Base-by-base conservation (phyloP, 2,113 vertebrate genomes). In the Ciconia boyciana region DNA sequence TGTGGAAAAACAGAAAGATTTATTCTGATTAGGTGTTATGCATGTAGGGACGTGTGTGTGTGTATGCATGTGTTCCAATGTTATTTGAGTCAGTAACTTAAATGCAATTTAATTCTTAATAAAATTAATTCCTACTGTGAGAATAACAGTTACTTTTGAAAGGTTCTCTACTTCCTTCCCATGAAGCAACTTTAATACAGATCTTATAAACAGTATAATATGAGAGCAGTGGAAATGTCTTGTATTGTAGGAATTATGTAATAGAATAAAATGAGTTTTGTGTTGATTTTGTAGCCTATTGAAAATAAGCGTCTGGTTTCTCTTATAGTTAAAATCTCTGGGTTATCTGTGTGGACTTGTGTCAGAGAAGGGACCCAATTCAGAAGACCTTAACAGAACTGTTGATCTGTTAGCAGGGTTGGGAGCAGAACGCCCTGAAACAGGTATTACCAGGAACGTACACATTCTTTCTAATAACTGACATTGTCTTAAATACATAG, bases 381-480 rank as follows among this genome's bases (percentile, higher is more conserved):
- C 99, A 25, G 99, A 99, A 91, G 99, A 99, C 87, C 98, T 99
- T 95, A 99, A 99, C 91, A 97, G 99, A 97, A 99, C 99, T 6
- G 99, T 99, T 7, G 99, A 99, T 95, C 98, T 99, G 75, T 95
- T 99, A 89, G 99, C 99, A 24, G 99, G 99, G 57, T 96, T 99
- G 57, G 99, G 99, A 81, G 98, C 99, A 25, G 99, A 99, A 89
- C 98, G 99, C 46, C 98, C 99, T 10, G 99, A 99, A 95, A 99
- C 99, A 62, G 99, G 99, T 99, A 98, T 57, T 57, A 2, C 6
- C 26, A 44, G 51, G 29, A 80, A 18, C 9, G 14, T 4, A 8
- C 5, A 1, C 24, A 1, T 60, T 49, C 34, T 74, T 31, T 62
- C 29, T 60, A 70, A n/a, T 10, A 54, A 49, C 48, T 84, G 64